Conservation (phyloP, 37 sponge, comb jelly and placozoan species). For the Tethya wilhelma region DNA sequence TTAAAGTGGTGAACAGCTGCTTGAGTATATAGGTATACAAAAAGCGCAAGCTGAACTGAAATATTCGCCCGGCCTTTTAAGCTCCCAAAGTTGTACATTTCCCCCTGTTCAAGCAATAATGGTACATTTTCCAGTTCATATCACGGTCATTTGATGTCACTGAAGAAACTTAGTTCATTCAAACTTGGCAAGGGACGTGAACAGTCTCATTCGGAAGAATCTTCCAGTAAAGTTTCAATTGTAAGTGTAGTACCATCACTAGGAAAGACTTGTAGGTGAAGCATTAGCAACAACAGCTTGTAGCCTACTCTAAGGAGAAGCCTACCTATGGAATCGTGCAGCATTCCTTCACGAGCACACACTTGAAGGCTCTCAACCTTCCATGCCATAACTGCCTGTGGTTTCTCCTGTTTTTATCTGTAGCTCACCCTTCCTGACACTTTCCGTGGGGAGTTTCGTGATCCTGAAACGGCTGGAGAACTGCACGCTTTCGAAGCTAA, state of each 20-base stretch:
- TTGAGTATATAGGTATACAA: too few species aligned
- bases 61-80: too few species aligned
- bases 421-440: constrained; percentile 67
- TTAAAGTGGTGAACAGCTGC: too few species aligned
- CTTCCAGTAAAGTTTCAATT: constrained; percentile 5
- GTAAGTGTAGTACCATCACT: not conserved
- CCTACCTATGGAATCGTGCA: too few species aligned
- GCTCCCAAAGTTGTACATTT: not conserved
- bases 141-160: constrained; percentile 79
- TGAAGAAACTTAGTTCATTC: constrained; percentile 56
- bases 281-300: too few species aligned
- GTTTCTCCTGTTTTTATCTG: not conserved
- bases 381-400: not conserved
- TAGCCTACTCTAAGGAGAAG: too few species aligned
- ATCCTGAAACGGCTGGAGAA: constrained; percentile 64
- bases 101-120: not conserved
- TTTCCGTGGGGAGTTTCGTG: constrained; percentile 63
- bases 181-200: constrained; percentile 1
- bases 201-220: not conserved
- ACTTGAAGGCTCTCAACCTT: not conserved
- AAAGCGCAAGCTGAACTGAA: not conserved
- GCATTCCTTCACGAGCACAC: too few species aligned
- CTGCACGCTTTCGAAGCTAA: constrained; percentile 60
- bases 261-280: not conserved
- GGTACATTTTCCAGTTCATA: constrained; percentile 81